A percentile compares a stretch with the other conserved stretches of the same genome.
Evolutionary conservation across 1,140 invertebrate genomes (phyloP).

Genomic region (Lycorma delicatula): DNA sequence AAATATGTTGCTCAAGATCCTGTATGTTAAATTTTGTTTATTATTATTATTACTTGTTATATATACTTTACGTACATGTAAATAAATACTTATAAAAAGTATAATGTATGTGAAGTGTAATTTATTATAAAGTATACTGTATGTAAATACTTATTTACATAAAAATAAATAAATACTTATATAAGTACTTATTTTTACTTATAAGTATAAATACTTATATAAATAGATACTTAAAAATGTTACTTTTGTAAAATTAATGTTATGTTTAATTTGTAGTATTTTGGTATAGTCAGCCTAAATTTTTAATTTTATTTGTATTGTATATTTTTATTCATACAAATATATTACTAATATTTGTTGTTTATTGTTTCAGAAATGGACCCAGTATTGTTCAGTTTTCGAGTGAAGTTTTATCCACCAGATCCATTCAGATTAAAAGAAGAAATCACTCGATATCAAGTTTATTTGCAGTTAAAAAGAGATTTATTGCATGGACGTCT

Average conservation of each 20-base stretch:
- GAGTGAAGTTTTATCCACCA: constrained; percentile 90
- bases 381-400: constrained; percentile 82
- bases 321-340: neutral
- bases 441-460: constrained; percentile 81
- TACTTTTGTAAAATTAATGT: neutral
- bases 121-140: no score
- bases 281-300: neutral
- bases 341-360: constrained; percentile 3
- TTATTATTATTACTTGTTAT: no score
- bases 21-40: no score
- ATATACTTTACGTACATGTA: no score
- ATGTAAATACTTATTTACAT: no score
- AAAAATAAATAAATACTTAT: no score
- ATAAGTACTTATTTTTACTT: no score
- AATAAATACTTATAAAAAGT: no score
- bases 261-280: neutral
- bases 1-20: no score
- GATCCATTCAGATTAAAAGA: constrained; percentile 78
- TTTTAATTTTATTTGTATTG: neutral
- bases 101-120: no score
- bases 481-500: constrained; percentile 90
- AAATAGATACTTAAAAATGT: no score
- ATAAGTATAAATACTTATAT: no score
- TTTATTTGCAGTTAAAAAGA: constrained; percentile 89
- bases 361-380: constrained; percentile 59